phyloP scores from a whole-genome alignment of 2,113 vertebrate species.

The Bubo scandiacus region DNA sequence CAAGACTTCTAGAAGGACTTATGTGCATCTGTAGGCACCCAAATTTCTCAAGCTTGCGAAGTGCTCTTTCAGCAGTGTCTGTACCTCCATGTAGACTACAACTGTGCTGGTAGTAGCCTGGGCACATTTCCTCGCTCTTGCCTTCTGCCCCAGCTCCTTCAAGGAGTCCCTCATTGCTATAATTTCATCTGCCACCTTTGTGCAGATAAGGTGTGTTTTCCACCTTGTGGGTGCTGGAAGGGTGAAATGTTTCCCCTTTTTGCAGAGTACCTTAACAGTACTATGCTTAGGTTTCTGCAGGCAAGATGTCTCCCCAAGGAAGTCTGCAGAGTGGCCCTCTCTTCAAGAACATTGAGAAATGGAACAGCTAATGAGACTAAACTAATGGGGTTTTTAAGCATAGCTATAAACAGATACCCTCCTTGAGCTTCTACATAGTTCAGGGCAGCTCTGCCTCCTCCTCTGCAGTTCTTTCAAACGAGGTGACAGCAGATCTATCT shows the following conservation, averaged over 20 bases:
- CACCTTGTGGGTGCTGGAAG: not conserved
- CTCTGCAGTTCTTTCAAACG: not conserved
- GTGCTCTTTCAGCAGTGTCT: not conserved
- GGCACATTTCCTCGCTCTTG: not conserved
- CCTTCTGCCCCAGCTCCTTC: not conserved
- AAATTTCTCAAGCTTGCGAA: not conserved
- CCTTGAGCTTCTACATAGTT: not conserved
- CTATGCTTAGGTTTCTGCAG: not conserved
- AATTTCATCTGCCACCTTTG: not conserved
- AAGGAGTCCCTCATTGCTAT: not conserved
- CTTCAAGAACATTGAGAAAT: not conserved
- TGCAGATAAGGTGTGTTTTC: not conserved
- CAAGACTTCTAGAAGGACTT: not conserved
- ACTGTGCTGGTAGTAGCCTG: not conserved
- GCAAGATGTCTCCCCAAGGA: not conserved
- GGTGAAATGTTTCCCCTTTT: not conserved
- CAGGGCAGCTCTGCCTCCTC: not conserved
- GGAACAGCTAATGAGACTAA: not conserved
- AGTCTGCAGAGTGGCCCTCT: not conserved
- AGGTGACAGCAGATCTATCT: not conserved
- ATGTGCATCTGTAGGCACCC: not conserved
- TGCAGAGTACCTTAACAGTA: not conserved
- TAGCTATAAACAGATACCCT: not conserved
- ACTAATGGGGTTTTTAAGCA: not conserved
- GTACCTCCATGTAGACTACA: not conserved